These are phyloP conservation scores for Numida meleagris DNA, from an alignment of 2,113 vertebrate species.

Conservation along the genomic window DNA sequence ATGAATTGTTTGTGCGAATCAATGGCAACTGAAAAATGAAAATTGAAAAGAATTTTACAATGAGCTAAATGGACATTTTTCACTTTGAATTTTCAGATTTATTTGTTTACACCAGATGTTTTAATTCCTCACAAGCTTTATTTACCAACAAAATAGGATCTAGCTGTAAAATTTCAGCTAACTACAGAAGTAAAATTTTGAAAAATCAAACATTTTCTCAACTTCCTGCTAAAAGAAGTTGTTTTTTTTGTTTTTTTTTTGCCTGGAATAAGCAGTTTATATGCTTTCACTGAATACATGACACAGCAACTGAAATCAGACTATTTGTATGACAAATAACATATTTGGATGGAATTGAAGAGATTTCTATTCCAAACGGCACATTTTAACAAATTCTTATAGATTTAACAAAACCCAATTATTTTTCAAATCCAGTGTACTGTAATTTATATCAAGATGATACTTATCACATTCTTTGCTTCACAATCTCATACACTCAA, in stretches of 20 bases:
- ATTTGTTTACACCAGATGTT: not conserved
- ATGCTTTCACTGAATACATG: not conserved
- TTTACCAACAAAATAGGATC: not conserved
- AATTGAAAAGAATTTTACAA: not conserved
- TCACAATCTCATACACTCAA: slow-evolving; percentile 34
- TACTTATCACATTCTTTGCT: slow-evolving; percentile 12
- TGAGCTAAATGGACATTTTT: not conserved
- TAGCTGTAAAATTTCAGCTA: not conserved
- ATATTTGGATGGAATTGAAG: slow-evolving; percentile 18
- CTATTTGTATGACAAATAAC: not conserved
- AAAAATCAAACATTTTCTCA: too few species aligned
- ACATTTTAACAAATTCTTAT: slow-evolving; percentile 48
- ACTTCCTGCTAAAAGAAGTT: too few species aligned
- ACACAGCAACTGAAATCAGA: not conserved
- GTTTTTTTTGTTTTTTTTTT: too few species aligned
- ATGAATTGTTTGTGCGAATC: not conserved
- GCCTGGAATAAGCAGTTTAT: not conserved
- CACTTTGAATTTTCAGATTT: not conserved
- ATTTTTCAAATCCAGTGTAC: slow-evolving; percentile 55
- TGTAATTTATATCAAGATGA: slow-evolving; percentile 26
- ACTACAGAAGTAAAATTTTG: too few species aligned
- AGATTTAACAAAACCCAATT: slow-evolving; percentile 44
- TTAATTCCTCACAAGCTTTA: not conserved
- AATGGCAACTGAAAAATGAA: not conserved
- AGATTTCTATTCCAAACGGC: slow-evolving; percentile 30